These are phyloP conservation scores for Drosophila baimaii DNA, from an alignment of 1,140 invertebrate genomes.

Conservation along the genomic window DNA sequence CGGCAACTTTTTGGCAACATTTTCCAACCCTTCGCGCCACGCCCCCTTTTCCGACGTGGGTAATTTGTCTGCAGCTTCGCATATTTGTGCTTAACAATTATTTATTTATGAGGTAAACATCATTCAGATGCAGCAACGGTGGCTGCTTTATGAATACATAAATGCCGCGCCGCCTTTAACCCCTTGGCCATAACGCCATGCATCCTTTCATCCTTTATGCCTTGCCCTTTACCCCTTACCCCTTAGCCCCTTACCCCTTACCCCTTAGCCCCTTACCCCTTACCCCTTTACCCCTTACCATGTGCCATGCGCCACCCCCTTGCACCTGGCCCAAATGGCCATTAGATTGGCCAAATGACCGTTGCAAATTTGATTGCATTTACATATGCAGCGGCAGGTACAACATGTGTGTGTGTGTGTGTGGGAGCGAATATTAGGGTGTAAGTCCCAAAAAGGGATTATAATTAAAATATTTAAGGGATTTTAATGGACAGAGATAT, in stretches of 20 bases:
- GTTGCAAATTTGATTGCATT: conserved; percentile 81
- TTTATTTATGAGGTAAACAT: conserved; percentile 82
- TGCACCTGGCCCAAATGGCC: conserved; percentile 56
- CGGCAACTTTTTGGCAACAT: conserved; percentile 64
- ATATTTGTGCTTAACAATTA: conserved; percentile 78
- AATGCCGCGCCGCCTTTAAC: conserved; percentile 45
- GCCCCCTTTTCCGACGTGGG: conserved; percentile 51
- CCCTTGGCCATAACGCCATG: conserved; percentile 2
- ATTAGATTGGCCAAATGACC: conserved; percentile 81
- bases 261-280: not conserved
- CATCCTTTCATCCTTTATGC: not conserved
- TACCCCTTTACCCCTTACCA: too few relatives aligned
- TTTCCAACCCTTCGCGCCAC: conserved; percentile 12
- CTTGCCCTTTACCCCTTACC: not conserved
- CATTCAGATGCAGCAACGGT: conserved; percentile 69
- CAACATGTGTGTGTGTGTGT: not conserved
- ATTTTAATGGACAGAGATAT: not conserved
- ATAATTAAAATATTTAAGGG: not conserved
- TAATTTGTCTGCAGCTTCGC: conserved; percentile 70
- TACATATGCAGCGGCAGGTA: conserved; percentile 65
- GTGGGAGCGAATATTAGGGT: too few relatives aligned
- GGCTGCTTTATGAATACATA: conserved; percentile 72
- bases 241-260: too few relatives aligned
- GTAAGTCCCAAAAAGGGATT: not conserved
- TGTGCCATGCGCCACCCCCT: too few relatives aligned